These are phyloP conservation scores for Acrocyrtus sp. DNA, from an alignment of 2,888 invertebrate genomes.

Conservation along the genomic window DNA sequence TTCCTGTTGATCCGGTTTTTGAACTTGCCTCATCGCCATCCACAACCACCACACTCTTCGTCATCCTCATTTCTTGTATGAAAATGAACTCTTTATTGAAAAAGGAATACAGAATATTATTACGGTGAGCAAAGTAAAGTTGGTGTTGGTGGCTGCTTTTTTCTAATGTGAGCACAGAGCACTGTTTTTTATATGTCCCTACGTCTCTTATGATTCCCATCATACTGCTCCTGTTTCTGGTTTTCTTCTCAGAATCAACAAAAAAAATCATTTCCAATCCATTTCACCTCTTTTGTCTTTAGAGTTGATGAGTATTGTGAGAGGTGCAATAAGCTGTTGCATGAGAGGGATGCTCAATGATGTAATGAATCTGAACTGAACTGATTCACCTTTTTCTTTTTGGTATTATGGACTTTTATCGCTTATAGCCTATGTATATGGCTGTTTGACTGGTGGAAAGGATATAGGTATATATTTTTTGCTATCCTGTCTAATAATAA, in stretches of 20 bases:
- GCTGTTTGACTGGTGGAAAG: too few relatives aligned
- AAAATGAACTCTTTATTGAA: too few relatives aligned
- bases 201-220: not conserved
- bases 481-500: constrained; percentile 26
- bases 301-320: not conserved
- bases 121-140: too few relatives aligned
- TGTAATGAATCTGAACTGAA: not conserved
- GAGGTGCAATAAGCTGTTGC: not conserved
- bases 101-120: too few relatives aligned
- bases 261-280: not conserved
- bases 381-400: not conserved
- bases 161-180: too few relatives aligned
- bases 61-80: constrained; percentile 2
- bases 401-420: not conserved
- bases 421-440: not conserved
- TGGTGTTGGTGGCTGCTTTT: too few relatives aligned
- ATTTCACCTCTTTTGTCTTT: not conserved
- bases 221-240: not conserved
- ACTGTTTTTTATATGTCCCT: too few relatives aligned
- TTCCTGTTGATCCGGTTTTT: constrained; percentile 55
- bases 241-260: not conserved
- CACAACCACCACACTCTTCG: constrained; percentile 8
- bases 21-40: constrained; percentile 37
- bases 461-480: too few relatives aligned
- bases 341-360: not conserved